phyloP scores from a whole-genome alignment of 2,888 invertebrate species.

The Platerodrilus igneus region DNA sequence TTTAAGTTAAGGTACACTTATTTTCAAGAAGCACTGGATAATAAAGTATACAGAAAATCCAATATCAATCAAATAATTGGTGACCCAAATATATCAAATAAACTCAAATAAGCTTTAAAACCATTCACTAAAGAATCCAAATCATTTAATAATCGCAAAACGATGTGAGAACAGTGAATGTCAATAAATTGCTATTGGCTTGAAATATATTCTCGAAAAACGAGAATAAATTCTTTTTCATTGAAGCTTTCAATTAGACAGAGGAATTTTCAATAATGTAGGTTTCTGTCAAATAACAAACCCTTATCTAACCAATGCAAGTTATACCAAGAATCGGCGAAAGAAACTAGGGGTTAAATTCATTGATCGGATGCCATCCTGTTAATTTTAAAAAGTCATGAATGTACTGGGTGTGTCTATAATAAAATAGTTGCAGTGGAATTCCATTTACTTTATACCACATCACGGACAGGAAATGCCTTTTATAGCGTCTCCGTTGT shows the following conservation, averaged over 20 bases:
- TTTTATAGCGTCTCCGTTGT: too few relatives aligned
- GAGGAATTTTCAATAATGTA: slow-evolving; percentile 34
- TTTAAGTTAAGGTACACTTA: too few relatives aligned
- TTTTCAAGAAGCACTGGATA: too few relatives aligned
- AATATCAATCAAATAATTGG: too few relatives aligned
- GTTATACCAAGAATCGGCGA: slow-evolving; percentile 17
- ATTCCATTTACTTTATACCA: slow-evolving; percentile 8
- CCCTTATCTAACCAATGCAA: slow-evolving; percentile 18
- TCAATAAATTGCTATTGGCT: slow-evolving; percentile 31
- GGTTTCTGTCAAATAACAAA: slow-evolving; percentile 29
- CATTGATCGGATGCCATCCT: slow-evolving; percentile 1
- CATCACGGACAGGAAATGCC: slow-evolving; percentile 16
- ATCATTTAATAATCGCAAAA: slow-evolving; percentile 21
- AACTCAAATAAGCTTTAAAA: too few relatives aligned
- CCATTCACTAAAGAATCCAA: slow-evolving; percentile 14
- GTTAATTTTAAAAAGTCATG: slow-evolving; percentile 13
- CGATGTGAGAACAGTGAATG: slow-evolving; percentile 18
- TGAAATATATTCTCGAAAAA: slow-evolving; percentile 31
- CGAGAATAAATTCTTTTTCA: slow-evolving; percentile 32
- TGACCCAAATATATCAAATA: too few relatives aligned
- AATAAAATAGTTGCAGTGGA: slow-evolving; percentile 11
- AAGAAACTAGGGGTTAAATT: slow-evolving; percentile 7
- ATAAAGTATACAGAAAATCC: too few relatives aligned
- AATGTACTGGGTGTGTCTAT: slow-evolving; percentile 6
- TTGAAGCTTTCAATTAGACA: slow-evolving; percentile 33